These are phyloP conservation scores for Acanthosepion pharaonis DNA, from an alignment of 2,888 invertebrate species.

Conservation along the genomic window DNA sequence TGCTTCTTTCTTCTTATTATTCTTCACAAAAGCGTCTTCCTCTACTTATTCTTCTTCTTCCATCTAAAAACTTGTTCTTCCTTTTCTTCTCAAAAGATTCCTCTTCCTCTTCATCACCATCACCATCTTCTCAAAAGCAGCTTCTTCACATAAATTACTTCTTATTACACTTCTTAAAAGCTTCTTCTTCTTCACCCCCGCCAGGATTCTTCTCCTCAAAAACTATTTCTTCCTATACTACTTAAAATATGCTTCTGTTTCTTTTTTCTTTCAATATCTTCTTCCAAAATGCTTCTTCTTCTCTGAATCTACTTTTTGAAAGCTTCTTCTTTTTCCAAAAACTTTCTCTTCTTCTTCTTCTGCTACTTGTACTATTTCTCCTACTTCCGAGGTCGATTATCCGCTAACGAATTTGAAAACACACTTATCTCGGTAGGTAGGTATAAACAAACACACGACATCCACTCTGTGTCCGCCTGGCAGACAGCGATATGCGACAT, in stretches of 20 bases:
- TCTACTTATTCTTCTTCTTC: no score
- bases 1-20: no score
- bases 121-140: no score
- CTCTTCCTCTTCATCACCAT: no score
- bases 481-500: neutral
- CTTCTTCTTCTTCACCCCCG: no score
- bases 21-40: no score
- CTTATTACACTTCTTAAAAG: no score
- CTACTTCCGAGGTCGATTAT: neutral
- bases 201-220: neutral
- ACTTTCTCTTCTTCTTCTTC: neutral
- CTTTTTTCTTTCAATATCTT: neutral
- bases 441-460: neutral
- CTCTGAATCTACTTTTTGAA: neutral
- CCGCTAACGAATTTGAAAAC: neutral
- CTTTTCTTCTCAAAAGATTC: no score
- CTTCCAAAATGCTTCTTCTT: neutral
- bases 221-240: no score
- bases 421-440: constrained; percentile 33
- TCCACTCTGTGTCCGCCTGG: neutral
- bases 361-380: neutral
- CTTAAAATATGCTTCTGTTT: neutral
- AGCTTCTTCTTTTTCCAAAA: neutral
- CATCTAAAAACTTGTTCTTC: no score
- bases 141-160: no score